Percentiles rank a stretch among this genome's conserved stretches.
phyloP scores from a whole-genome alignment of 2,888 invertebrate species.

The Parnassius glacialis region DNA sequence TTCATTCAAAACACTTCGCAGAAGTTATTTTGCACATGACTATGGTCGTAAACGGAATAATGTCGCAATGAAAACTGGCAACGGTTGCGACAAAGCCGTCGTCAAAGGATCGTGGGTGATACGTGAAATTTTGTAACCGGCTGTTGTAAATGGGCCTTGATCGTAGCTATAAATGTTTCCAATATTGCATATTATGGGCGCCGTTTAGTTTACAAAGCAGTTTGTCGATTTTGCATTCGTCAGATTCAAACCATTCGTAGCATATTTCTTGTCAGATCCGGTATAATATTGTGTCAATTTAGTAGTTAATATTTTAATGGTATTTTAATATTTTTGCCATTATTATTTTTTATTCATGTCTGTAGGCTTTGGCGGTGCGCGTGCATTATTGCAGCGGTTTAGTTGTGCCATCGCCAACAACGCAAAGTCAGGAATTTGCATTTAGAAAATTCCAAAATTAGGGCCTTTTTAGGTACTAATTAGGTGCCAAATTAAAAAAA shows the following conservation, averaged over 20 bases:
- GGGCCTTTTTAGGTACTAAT: no score
- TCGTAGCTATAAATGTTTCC: not conserved
- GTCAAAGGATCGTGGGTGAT: constrained; percentile 13
- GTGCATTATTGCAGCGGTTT: no score
- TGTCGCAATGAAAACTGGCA: constrained; percentile 20
- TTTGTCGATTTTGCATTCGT: no score
- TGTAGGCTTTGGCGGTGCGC: no score
- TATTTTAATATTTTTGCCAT: not conserved
- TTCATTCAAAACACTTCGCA: constrained; percentile 22
- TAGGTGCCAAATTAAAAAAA: no score
- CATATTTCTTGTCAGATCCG: no score
- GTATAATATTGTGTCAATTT: no score
- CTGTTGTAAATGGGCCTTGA: not conserved
- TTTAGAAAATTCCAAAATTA: no score
- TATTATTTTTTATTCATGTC: no score
- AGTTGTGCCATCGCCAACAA: no score
- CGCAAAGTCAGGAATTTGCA: no score
- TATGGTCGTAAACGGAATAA: constrained; percentile 27
- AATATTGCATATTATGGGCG: not conserved
- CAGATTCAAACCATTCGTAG: no score
- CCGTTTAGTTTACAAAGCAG: not conserved
- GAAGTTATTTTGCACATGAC: constrained; percentile 26
- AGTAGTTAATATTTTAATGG: not conserved
- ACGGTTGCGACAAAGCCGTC: constrained; percentile 15
- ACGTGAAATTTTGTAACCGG: constrained; percentile 9